phyloP scores from a whole-genome alignment of 2,113 vertebrate species.

The Oryctolagus cuniculus region mOryCun1.1 NC_091448.1:34737001-34737500 shows the following conservation, averaged over 20 bases:
- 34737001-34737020: neutral
- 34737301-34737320: neutral
- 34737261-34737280: neutral
- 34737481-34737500: neutral
- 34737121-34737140: neutral
- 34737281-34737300: slow-evolving; percentile 36
- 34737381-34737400: neutral
- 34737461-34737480: neutral
- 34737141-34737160: neutral
- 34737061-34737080: neutral
- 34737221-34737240: neutral
- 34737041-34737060: neutral
- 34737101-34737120: neutral
- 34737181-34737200: neutral
- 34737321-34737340: neutral
- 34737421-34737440: neutral
- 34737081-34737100: neutral
- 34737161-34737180: slow-evolving; percentile 39
- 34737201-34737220: neutral
- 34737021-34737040: slow-evolving; percentile 1
- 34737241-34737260: slow-evolving; percentile 1
- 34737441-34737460: neutral
- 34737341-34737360: neutral
- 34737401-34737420: neutral
- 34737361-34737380: slow-evolving; percentile 21